Evolutionary conservation across 2,888 invertebrate species (phyloP), one percentile per base, ranked within the genome.

Genomic region (Stramonita haemastoma): DNA sequence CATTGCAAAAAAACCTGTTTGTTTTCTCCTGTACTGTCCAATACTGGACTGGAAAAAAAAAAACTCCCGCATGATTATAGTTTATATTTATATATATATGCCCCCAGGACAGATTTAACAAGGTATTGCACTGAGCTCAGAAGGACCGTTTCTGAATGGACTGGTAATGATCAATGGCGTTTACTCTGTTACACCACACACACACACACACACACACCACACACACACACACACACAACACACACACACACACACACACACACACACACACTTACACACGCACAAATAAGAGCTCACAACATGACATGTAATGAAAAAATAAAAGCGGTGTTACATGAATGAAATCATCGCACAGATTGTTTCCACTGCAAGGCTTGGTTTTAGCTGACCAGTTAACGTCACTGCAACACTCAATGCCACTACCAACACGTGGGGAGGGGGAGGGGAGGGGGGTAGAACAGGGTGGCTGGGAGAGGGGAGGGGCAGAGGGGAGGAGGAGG

Each of bases 191-290:
- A 8, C 60, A 15, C 15, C 60, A 60, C 19, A 17, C n/a, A 19
- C 66, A 66, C 66, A 22, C n/a, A n/a, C 73, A 73, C 73, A n/a
- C 73, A 73, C 73, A n/a, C n/a, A n/a, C n/a, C 73, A 73, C n/a
- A n/a, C 73, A n/a, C n/a, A 73, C 73, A 73, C 13, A 73, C 73
- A 73, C n/a, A 73, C 73, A n/a, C 19, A 17, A 19, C 66, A 66
- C 66, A 22, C n/a, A n/a, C 73, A 73, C 73, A n/a, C 73, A 73
- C 73, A n/a, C n/a, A n/a, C 73, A 73, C n/a, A n/a, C 73, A n/a
- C n/a, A 73, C 73, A 73, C 13, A 73, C 73, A 73, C n/a, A 73
- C 73, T n/a, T n/a, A 73, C 73, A 26, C 73, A n/a, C n/a, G n/a
- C 70, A 73, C 73, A 70, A 0, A n/a, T 46, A 8, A 46, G 46